Conservation (phyloP, 2,888 invertebrate genomes). For the Diplazon laetatorius region DNA sequence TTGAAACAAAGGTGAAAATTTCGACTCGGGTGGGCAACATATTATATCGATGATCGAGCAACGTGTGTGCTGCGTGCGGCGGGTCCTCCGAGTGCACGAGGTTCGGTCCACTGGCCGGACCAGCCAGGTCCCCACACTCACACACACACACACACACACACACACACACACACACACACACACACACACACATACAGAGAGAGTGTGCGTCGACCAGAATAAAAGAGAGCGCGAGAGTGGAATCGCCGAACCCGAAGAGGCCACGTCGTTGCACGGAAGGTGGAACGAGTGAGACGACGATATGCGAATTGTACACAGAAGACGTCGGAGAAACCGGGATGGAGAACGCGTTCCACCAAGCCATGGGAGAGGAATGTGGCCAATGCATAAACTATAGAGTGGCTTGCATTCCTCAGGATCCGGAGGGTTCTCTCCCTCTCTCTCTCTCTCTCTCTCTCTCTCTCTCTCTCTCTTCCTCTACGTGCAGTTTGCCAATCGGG, state of each 20-base stretch:
- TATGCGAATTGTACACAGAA: not conserved
- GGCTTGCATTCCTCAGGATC: constrained; percentile 75
- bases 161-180: too few relatives aligned
- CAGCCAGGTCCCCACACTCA: too few relatives aligned
- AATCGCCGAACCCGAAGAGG: constrained; percentile 31
- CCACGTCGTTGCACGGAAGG: constrained; percentile 49
- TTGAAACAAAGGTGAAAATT: too few relatives aligned
- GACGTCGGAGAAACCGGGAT: constrained; percentile 19
- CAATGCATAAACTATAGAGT: constrained; percentile 81
- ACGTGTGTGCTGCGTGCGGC: constrained; percentile 18
- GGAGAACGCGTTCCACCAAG: constrained; percentile 74
- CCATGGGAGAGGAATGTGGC: constrained; percentile 82
- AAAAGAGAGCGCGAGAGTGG: constrained; percentile 39
- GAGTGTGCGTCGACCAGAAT: constrained; percentile 18
- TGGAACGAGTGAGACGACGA: constrained; percentile 39
- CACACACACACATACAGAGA: too few relatives aligned
- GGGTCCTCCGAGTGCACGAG: constrained; percentile 13
- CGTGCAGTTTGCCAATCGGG: constrained; percentile 77
- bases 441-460: constrained; percentile 71
- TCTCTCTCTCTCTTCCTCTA: constrained; percentile 72
- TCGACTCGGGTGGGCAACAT: too few relatives aligned
- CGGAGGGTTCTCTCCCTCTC: constrained; percentile 60
- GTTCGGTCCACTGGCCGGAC: constrained; percentile 9
- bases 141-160: too few relatives aligned
- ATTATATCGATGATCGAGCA: constrained; percentile 19